Base-by-base conservation (phyloP, 2,888 invertebrate genomes). In the Aproaerema taeniolella region DNA sequence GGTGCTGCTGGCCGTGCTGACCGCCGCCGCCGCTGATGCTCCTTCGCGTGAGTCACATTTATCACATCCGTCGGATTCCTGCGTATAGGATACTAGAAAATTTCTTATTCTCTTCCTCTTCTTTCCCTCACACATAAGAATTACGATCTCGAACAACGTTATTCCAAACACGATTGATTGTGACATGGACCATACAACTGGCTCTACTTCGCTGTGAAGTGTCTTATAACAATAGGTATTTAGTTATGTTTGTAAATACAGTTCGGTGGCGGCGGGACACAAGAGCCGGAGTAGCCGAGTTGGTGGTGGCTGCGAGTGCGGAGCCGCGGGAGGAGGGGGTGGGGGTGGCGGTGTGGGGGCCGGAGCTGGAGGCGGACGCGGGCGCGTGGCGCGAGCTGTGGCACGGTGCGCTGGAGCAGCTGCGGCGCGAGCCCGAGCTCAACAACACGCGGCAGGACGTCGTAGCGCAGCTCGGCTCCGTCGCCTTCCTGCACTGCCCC, bases 401-500 rank as follows among this genome's bases (percentile, higher is more conserved):
- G 91, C 86, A 63, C 80, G 86, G 78, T 43, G 75, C 80, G 53
- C 67, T 83, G 61, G 80, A 76, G 51, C 76, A 74, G 46, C 65
- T 78, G 55, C 74, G 69, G 49, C 74, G 81, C 50, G 78, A 80
- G 65, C 83, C 86, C 39, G 51, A 61, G 50, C 91, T 93, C 74
- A 93, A 93, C 87, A 92, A 91, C 78, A 93, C 93, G 42, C 89
- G 91, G 49, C 91, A 91, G 55, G 93, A 93, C 71, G 90, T 93
- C 51, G 91, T 93, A 33, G 93, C 90, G 53, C 93, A 93, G 76
- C 88, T 93, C 44, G 94, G 94, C 34, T 91, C 92, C 40, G 91
- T 92, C 30, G 94, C 94, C 49, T 94, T 92, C 81, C 88, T 94
- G 58, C 93, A 93, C 75, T 95, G 95, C 77, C 91, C 92, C 64